phyloP scores from a whole-genome alignment of 2,797 vertebrate species.

The Onychomys arenicola region DNA sequence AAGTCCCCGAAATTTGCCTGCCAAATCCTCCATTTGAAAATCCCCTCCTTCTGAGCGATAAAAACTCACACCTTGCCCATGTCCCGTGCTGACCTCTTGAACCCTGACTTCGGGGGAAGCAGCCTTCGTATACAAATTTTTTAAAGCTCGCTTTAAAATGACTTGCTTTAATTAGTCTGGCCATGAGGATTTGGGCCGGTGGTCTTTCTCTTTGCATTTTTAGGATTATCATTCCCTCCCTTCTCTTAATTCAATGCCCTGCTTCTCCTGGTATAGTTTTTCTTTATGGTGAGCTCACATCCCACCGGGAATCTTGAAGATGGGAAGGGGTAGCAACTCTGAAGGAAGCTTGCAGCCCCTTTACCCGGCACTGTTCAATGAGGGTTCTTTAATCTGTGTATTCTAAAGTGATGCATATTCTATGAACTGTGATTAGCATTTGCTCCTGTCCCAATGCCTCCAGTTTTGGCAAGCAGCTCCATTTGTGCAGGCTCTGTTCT shows the following conservation, averaged over 20 bases:
- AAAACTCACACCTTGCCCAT: background rate
- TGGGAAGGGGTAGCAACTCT: fast-evolving
- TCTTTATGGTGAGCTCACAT: background rate
- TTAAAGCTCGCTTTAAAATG: too few species aligned
- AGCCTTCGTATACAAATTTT: background rate
- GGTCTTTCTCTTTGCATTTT: background rate
- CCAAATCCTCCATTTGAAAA: background rate
- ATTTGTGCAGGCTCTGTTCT: background rate
- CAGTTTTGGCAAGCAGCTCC: background rate
- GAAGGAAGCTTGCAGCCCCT: background rate
- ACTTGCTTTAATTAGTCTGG: background rate
- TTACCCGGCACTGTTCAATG: background rate
- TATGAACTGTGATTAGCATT: background rate
- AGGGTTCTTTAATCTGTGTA: background rate
- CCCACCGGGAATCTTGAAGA: too few species aligned
- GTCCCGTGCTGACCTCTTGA: background rate
- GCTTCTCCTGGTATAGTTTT: background rate
- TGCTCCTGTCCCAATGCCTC: background rate
- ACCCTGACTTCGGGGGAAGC: background rate
- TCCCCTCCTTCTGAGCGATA: background rate
- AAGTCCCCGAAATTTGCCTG: background rate
- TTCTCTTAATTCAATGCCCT: background rate
- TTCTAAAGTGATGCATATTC: background rate
- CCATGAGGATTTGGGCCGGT: background rate
- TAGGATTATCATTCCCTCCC: background rate